A percentile compares a stretch with the other conserved stretches of the same genome.
phyloP scores from a whole-genome alignment of 2,888 invertebrate genomes.

The Ptilodon capucinus region DNA sequence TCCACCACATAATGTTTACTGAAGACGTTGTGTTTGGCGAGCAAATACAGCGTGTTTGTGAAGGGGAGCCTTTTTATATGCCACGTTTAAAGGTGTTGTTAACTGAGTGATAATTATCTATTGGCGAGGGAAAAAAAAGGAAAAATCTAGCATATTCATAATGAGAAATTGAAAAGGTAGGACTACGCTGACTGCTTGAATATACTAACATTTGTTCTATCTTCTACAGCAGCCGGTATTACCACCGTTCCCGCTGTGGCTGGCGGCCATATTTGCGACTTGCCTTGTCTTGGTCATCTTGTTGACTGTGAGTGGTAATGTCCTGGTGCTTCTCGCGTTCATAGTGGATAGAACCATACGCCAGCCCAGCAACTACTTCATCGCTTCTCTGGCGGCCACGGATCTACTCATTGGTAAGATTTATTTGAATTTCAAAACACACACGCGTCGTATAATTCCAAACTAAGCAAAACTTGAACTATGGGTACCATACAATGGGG shows the following conservation, averaged over 20 bases:
- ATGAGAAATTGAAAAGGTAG: no score
- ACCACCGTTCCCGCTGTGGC: conserved; percentile 95
- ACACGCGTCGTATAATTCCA: no score
- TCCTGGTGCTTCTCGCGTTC: conserved; percentile 96
- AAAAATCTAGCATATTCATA: no score
- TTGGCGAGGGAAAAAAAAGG: no score
- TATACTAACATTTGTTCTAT: background rate
- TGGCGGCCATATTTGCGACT: conserved; percentile 93
- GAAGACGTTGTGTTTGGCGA: background rate
- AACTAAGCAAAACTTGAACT: no score
- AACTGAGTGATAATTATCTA: no score
- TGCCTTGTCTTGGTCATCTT: conserved; percentile 94
- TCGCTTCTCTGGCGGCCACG: conserved; percentile 98
- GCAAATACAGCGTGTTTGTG: background rate
- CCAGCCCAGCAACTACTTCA: conserved; percentile 99
- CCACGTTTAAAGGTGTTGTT: background rate
- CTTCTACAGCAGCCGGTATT: conserved; percentile 81
- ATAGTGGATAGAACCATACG: conserved; percentile 96
- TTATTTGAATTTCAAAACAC: no score
- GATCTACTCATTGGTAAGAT: conserved; percentile 96
- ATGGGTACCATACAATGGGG: no score
- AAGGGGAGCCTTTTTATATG: background rate
- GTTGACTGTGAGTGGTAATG: conserved; percentile 96
- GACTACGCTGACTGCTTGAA: no score
- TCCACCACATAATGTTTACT: background rate